Evolutionary conservation across 2,888 invertebrate species (phyloP), one percentile per base, ranked within the genome.

Genomic region (Oscheius sp.): DNA sequence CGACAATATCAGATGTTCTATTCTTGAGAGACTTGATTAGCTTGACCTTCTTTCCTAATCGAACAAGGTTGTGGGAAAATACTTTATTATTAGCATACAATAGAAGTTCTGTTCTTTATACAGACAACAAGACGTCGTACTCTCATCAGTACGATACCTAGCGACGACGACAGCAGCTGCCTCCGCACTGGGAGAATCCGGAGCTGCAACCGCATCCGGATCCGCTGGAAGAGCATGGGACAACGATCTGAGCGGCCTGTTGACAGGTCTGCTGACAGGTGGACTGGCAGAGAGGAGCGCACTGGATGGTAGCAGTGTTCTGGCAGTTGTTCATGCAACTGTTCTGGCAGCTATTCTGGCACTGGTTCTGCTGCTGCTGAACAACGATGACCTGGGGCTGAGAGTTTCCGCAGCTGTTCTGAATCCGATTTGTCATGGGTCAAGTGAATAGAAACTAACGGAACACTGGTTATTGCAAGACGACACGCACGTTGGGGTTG

Each of bases 221-320:
- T 7, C 55, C 53, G 55, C 35, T 21, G n/a, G 70, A 74, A 11
- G 72, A 65, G 13, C 82, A 84, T 53, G 82, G 84, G 11, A 82
- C 76, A 70, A 79, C 80, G 65, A 81, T 82, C 74, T 79, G 79
- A 37, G 75, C 76, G 70, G 80, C 83, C 73, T 83, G 82, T 58
- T 82, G 80, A 75, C 84, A 84, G n/a, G 84, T 84, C 60, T 79
- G 79, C 74, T 82, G 81, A 70, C 84, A 84, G 11, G 84, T 84
- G 57, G 77, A 76, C 57, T 81, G 81, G 70, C 84, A 84, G 70
- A 83, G 75, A 70, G 84, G 83, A 60, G 74, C 77, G 75, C 84
- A 84, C 65, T 83, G 83, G 63, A 82, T 75, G n/a, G 79, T 70
- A 60, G 82, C 75, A 65, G 81, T 77, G 50, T 79, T 74, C 42